Conservation (phyloP, 2,888 invertebrate genomes). For the Hyposoter didymator region DNA sequence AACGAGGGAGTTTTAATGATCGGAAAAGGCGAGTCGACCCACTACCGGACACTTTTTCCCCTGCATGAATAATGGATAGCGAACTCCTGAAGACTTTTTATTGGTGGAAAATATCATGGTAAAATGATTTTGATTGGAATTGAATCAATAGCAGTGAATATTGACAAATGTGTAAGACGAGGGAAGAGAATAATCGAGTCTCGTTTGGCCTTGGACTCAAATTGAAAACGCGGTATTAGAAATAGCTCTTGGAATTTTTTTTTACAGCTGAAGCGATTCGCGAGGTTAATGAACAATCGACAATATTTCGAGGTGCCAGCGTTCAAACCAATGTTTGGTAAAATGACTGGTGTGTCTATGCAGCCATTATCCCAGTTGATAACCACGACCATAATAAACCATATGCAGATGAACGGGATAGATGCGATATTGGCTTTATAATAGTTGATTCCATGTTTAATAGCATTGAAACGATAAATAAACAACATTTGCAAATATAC, state of each 20-base stretch:
- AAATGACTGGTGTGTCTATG: background rate
- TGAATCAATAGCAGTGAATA: background rate
- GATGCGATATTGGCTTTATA: conserved; percentile 2
- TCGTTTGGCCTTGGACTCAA: too few relatives aligned
- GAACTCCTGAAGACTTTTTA: background rate
- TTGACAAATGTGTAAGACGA: background rate
- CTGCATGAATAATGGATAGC: background rate
- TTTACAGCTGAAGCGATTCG: background rate
- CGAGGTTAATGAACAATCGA: background rate
- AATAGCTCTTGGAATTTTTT: background rate
- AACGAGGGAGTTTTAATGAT: background rate
- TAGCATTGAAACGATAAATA: conserved; percentile 22
- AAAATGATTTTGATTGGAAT: background rate
- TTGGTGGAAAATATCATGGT: background rate
- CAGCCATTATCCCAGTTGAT: background rate
- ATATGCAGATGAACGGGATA: background rate
- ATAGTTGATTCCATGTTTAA: conserved; percentile 13
- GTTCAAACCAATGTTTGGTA: background rate
- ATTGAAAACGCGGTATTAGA: background rate
- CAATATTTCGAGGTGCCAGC: background rate
- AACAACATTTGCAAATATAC: background rate
- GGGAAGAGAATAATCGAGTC: too few relatives aligned
- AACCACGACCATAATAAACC: background rate
- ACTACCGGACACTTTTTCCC: background rate
- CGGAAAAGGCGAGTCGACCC: background rate